These are phyloP conservation scores for Monarcha castaneiventris DNA, from an alignment of 2,113 vertebrate species.

Conservation along the genomic window DNA sequence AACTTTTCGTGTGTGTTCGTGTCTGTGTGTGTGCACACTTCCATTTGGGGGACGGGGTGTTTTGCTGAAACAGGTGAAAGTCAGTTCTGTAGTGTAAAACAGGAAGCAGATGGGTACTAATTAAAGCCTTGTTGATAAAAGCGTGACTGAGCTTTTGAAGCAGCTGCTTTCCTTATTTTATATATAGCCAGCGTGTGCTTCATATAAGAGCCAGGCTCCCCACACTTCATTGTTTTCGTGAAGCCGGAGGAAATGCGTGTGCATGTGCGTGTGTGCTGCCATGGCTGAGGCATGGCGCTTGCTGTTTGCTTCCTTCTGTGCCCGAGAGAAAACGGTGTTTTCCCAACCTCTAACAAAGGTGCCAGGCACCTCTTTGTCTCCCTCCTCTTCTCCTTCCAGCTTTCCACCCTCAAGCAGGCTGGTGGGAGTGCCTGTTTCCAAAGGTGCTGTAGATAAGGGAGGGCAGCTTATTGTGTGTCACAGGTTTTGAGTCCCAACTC, in stretches of 20 bases:
- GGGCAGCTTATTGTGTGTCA: not conserved
- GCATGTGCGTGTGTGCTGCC: constrained; percentile 12
- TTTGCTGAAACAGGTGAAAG: constrained; percentile 73
- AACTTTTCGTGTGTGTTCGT: not conserved
- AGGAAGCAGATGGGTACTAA: constrained; percentile 82
- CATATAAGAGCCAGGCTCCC: not conserved
- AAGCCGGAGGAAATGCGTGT: constrained; percentile 28
- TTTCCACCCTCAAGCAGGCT: fast-evolving
- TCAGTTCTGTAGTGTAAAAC: constrained; percentile 67
- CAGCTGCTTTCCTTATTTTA: constrained; percentile 76
- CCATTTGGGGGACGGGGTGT: constrained; percentile 25
- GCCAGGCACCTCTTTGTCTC: not conserved
- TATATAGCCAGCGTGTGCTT: constrained; percentile 38
- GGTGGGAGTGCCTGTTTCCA: not conserved
- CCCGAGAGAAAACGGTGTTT: not conserved
- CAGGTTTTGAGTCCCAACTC: not conserved
- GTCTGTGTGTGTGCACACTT: not conserved
- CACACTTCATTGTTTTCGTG: constrained; percentile 3
- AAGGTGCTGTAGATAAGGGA: not conserved
- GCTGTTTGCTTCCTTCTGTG: not conserved
- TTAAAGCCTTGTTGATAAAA: constrained; percentile 76
- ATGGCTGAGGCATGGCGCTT: not conserved
- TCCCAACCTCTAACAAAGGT: not conserved
- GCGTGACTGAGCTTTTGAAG: constrained; percentile 65
- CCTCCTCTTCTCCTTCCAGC: not conserved